Conservation (phyloP, 2,797 vertebrate species). For the Trichosurus vulpecula region DNA sequence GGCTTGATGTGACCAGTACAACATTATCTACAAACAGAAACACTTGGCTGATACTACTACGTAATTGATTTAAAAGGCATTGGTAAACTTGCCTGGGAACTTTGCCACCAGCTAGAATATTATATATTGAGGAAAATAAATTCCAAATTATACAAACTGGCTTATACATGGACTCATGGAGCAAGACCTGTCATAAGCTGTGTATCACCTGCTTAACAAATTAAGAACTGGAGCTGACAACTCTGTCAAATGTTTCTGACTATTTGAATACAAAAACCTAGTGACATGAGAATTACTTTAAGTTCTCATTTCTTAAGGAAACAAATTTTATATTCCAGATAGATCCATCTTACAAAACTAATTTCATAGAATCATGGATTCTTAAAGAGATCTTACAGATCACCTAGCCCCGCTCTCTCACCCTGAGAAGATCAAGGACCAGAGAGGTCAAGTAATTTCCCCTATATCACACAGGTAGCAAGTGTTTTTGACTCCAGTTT, state of each 20-base stretch:
- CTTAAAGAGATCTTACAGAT: background rate
- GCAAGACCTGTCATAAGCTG: background rate
- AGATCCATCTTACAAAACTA: background rate
- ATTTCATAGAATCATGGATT: background rate
- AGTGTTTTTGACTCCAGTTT: background rate
- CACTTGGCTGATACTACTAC: background rate
- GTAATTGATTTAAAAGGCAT: background rate
- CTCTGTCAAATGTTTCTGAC: background rate
- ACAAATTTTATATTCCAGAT: background rate
- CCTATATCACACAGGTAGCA: too few species aligned
- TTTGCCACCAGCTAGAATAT: background rate
- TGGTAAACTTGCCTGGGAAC: background rate
- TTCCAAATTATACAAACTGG: background rate
- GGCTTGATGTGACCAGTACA: background rate
- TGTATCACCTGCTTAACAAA: background rate
- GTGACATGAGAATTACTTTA: background rate
- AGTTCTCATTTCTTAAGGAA: background rate
- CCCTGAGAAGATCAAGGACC: background rate
- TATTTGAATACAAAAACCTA: background rate
- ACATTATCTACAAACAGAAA: background rate
- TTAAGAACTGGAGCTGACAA: background rate
- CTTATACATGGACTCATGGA: background rate
- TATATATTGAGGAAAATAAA: background rate
- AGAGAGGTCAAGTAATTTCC: rapidly evolving
- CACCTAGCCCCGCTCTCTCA: background rate